Conservation (phyloP, 1,140 invertebrate genomes). For the Leptinotarsa texana region DNA sequence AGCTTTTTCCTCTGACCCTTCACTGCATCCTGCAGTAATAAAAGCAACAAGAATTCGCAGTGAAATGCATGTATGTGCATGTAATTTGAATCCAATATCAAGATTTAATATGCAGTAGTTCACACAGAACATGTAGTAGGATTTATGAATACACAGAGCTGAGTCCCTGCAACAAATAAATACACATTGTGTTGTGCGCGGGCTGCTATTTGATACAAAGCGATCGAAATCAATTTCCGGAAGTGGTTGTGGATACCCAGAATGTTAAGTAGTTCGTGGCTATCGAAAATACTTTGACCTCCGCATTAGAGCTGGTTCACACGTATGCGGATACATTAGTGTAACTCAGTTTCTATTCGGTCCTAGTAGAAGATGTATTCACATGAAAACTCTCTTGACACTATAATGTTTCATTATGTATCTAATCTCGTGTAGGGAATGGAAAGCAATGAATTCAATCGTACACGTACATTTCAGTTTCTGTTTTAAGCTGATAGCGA, state of each 20-base stretch:
- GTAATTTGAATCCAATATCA: constrained; percentile 32
- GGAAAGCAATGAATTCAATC: no score
- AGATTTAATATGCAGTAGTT: constrained; percentile 32
- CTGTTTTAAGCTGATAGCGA: no score
- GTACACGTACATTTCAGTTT: no score
- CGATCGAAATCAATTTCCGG: constrained; percentile 17
- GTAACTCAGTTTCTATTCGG: no score
- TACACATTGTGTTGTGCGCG: constrained; percentile 24
- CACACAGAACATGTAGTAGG: constrained; percentile 29
- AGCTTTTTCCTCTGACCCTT: not conserved
- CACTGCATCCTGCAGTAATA: not conserved
- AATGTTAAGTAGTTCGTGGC: constrained; percentile 5
- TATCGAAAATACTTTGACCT: not conserved
- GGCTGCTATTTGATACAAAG: constrained; percentile 22
- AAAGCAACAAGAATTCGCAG: constrained; percentile 20
- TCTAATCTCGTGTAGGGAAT: no score
- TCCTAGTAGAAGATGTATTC: not conserved
- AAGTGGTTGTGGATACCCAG: constrained; percentile 13
- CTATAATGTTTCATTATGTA: no score
- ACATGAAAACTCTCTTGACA: not conserved
- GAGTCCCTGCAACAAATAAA: constrained; percentile 21
- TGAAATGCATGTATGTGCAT: constrained; percentile 29
- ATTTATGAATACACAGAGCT: constrained; percentile 27
- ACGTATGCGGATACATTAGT: no score
- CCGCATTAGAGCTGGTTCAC: no score